Percentiles rank a stretch among this genome's conserved stretches.
Evolutionary conservation across 2,797 vertebrate species (phyloP).

Genomic region (Coilia nasus): DNA sequence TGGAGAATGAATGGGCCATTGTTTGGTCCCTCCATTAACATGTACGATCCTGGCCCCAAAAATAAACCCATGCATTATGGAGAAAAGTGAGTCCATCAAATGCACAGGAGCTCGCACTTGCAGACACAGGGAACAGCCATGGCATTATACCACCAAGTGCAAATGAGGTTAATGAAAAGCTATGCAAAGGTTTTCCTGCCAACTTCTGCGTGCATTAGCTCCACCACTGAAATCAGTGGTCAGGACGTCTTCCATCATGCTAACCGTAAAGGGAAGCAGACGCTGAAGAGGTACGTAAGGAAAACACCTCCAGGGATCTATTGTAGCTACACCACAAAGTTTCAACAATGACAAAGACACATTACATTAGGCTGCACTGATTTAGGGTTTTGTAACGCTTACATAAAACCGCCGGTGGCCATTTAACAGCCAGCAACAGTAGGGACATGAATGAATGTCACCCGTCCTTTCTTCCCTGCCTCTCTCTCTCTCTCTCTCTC

Average conservation of each 20-base stretch:
- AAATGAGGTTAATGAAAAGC: slow-evolving; percentile 58
- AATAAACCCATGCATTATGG: slow-evolving; percentile 44
- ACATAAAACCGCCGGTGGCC: background rate
- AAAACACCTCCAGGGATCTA: background rate
- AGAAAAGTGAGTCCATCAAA: slow-evolving; percentile 48
- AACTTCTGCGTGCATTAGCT: slow-evolving; percentile 33
- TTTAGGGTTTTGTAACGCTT: background rate
- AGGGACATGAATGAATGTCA: background rate
- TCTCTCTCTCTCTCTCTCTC: background rate
- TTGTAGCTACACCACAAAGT: background rate
- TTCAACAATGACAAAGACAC: background rate
- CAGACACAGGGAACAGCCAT: slow-evolving; percentile 54
- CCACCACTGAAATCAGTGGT: background rate
- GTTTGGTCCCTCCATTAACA: slow-evolving; percentile 45
- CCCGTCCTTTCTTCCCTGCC: background rate
- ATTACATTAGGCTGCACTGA: background rate
- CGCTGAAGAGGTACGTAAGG: background rate
- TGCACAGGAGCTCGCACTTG: slow-evolving; percentile 43
- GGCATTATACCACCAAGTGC: slow-evolving; percentile 59
- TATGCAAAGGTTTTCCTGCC: slow-evolving; percentile 63
- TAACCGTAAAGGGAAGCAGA: background rate
- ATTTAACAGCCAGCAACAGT: background rate
- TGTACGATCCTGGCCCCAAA: slow-evolving; percentile 40
- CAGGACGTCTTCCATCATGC: slow-evolving; percentile 1
- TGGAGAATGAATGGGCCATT: slow-evolving; percentile 46